These are phyloP conservation scores for Cololabis saira DNA, from an alignment of 2,113 vertebrate genomes.

Conservation along the genomic window DNA sequence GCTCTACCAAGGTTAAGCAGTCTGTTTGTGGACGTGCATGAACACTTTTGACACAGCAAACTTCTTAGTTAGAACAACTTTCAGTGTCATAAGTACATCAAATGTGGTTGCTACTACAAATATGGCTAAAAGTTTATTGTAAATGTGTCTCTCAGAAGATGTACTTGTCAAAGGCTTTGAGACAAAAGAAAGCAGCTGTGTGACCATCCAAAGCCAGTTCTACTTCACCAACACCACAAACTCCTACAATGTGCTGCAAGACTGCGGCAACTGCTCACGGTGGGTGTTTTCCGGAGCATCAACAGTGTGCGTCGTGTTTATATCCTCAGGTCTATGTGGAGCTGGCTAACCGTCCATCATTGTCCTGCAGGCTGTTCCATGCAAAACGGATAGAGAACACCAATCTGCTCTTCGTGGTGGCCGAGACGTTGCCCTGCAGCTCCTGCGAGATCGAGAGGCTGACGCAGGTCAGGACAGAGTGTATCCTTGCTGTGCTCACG, in stretches of 20 bases:
- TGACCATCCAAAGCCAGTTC: slow-evolving; percentile 97
- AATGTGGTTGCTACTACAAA: no score
- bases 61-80: no score
- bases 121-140: neutral
- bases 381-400: slow-evolving; percentile 93
- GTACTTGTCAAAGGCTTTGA: slow-evolving; percentile 87
- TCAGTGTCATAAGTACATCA: neutral
- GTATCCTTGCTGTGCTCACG: slow-evolving; percentile 87
- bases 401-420: slow-evolving; percentile 96
- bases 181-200: slow-evolving; percentile 90
- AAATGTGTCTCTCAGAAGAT: slow-evolving; percentile 79
- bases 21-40: neutral
- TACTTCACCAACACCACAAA: slow-evolving; percentile 94
- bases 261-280: slow-evolving; percentile 99
- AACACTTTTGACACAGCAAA: neutral
- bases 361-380: slow-evolving; percentile 87
- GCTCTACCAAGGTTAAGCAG: slow-evolving; percentile 84
- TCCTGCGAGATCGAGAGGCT: slow-evolving; percentile 92
- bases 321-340: neutral
- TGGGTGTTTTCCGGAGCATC: slow-evolving; percentile 57
- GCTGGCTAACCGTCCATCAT: slow-evolving; percentile 8
- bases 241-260: slow-evolving; percentile 94
- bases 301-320: slow-evolving; percentile 12
- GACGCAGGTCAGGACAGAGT: slow-evolving; percentile 89
- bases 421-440: slow-evolving; percentile 94